Evolutionary conservation across 2,888 invertebrate genomes (phyloP).

Genomic region (Ichneumoninae sp.): DNA sequence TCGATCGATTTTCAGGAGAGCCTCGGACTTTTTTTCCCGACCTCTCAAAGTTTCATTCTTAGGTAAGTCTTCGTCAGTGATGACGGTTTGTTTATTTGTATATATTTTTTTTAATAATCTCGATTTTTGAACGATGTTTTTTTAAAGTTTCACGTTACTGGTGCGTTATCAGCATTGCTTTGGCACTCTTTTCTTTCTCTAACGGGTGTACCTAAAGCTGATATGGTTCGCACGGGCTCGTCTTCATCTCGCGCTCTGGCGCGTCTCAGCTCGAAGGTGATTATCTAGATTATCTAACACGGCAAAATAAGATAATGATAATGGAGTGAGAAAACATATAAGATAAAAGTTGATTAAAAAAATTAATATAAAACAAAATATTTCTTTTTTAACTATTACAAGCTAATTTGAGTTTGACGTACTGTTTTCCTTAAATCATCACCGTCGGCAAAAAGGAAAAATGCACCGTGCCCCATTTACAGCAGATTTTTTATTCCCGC

Average conservation of each 20-base stretch:
- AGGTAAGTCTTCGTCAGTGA: neutral
- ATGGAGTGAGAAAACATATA: too few species aligned
- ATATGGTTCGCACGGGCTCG: conserved; percentile 64
- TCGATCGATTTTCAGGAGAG: conserved; percentile 47
- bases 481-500: conserved; percentile 10
- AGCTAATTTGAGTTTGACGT: conserved; percentile 61
- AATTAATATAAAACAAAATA: conserved; percentile 9
- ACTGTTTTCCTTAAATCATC: conserved; percentile 60
- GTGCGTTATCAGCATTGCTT: conserved; percentile 63
- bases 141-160: neutral
- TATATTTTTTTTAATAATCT: neutral
- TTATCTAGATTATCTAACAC: conserved; percentile 39
- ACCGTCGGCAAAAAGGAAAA: conserved; percentile 63
- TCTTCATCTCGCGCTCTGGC: conserved; percentile 47
- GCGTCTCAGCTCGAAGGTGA: conserved; percentile 38
- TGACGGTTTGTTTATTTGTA: neutral
- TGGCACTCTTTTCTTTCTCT: conserved; percentile 70
- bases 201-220: conserved; percentile 59
- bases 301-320: conserved; percentile 16
- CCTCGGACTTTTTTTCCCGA: conserved; percentile 47
- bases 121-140: neutral
- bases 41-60: conserved; percentile 7
- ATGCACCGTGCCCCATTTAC: conserved; percentile 39
- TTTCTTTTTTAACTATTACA: conserved; percentile 44
- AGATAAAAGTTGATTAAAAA: conserved; percentile 10